Evolutionary conservation across 2,888 invertebrate genomes (phyloP), one percentile per base, ranked within the genome.

Genomic region (Ptychoptera albimana): DNA sequence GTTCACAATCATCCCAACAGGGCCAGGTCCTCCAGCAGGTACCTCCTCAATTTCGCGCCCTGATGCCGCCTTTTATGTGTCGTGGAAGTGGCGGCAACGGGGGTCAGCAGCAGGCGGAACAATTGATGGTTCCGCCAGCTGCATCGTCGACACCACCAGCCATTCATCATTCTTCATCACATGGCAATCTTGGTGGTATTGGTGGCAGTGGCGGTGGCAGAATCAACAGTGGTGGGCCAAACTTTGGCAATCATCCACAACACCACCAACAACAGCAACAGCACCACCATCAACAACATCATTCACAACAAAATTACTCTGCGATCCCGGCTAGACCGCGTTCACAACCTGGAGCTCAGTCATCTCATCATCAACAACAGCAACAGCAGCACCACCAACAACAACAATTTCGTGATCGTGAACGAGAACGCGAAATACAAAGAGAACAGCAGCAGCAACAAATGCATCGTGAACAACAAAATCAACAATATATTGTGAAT

Each of bases 61-160:
- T 85, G 54, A 75, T 85, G 70, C 84, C 85, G 55, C 74, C 79
- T 56, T 85, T 86, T 70, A 82, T 84, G 64, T 60, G 60, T 48
- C 62, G 64, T 40, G 56, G 58, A 31, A 59, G 58, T 12, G 14
- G 36, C 43, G 37, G 40, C 23, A 30, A 23, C 4, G 12, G 30
- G 2, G 47, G 36, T 8, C 37, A 31, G 29, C n/a, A 31, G 31
- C 42, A 32, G 23, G 14, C 35, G 11, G 29, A 37, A 37, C 37
- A n/a, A 15, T 8, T 37, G 14, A 44, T 30, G 42, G 39, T 23
- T 34, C 37, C 14, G 16, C 37, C 14, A 49, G 50, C 52, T 46
- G 49, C 50, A 50, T 50, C 55, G 48, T 53, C 51, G 51, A 52
- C 54, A 45, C 57, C 51, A 50, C 58, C 53, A 42, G 56, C 52